These are phyloP conservation scores for Todus mexicanus DNA, from an alignment of 2,797 vertebrate species.

Conservation along the genomic window DNA sequence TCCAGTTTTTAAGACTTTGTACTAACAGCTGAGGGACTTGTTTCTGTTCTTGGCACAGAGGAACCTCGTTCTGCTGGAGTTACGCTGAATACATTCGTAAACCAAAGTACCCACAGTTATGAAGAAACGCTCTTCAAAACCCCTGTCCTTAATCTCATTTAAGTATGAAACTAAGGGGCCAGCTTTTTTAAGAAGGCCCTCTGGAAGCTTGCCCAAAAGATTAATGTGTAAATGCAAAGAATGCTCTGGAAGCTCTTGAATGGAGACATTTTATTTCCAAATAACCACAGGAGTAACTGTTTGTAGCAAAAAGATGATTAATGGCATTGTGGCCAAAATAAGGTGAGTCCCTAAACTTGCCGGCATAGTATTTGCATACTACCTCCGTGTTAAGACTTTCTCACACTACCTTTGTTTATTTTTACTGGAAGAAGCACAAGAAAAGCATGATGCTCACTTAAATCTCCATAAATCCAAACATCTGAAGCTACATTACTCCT, in stretches of 20 bases:
- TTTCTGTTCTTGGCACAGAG: background rate
- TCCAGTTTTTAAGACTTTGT: background rate
- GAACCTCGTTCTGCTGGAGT: background rate
- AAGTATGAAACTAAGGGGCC: background rate
- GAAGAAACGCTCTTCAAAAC: background rate
- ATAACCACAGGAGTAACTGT: background rate
- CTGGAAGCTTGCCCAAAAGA: background rate
- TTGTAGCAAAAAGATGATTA: background rate
- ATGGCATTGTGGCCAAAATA: background rate
- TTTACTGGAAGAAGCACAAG: slow-evolving; percentile 46
- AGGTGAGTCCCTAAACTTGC: background rate
- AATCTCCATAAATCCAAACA: slow-evolving; percentile 37
- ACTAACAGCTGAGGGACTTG: background rate
- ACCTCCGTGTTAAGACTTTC: background rate
- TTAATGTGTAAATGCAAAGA: background rate
- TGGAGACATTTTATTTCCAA: background rate
- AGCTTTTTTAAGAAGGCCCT: background rate
- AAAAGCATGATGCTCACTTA: background rate
- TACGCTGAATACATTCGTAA: background rate
- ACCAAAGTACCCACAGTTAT: background rate
- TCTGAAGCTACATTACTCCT: background rate
- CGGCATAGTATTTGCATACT: background rate
- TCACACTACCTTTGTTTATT: slow-evolving; percentile 56
- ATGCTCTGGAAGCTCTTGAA: slow-evolving; percentile 13
- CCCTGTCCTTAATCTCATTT: background rate